Evolutionary conservation across 2,113 vertebrate genomes (phyloP).

Genomic region (Anolis carolinensis): DNA sequence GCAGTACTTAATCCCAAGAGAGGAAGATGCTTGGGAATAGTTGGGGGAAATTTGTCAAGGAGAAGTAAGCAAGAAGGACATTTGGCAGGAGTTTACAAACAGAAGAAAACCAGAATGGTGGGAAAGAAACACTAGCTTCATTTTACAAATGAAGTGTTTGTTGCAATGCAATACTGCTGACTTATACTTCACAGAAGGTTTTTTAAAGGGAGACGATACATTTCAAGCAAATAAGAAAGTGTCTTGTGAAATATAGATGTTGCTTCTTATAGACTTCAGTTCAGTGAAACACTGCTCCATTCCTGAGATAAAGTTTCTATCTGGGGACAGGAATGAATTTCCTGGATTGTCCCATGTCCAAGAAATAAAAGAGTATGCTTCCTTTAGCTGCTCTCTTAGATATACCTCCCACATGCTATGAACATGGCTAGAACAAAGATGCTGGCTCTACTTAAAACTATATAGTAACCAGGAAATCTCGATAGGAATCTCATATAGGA

Average conservation of each 20-base stretch:
- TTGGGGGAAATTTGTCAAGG: neutral
- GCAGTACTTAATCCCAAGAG: neutral
- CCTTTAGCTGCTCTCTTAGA: conserved; percentile 10
- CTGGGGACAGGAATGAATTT: conserved; percentile 1
- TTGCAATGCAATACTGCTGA: neutral
- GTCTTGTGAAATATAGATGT: neutral
- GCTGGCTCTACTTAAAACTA: neutral
- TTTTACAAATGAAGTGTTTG: conserved; percentile 13
- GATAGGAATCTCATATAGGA: too few relatives aligned
- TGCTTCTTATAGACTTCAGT: neutral
- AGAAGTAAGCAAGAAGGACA: neutral
- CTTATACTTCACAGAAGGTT: neutral
- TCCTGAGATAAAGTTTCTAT: neutral
- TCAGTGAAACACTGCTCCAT: neutral
- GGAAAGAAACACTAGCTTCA: neutral
- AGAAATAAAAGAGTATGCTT: neutral
- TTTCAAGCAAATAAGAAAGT: neutral
- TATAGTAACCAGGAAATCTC: too few relatives aligned
- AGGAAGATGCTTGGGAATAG: neutral
- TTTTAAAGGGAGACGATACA: neutral
- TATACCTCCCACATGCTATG: neutral
- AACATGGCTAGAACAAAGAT: neutral
- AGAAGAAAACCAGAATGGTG: neutral
- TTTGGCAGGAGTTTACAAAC: conserved; percentile 2
- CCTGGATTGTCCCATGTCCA: neutral